phyloP scores from a whole-genome alignment of 1,140 invertebrate genomes.

The Cyclina sinensis region DNA sequence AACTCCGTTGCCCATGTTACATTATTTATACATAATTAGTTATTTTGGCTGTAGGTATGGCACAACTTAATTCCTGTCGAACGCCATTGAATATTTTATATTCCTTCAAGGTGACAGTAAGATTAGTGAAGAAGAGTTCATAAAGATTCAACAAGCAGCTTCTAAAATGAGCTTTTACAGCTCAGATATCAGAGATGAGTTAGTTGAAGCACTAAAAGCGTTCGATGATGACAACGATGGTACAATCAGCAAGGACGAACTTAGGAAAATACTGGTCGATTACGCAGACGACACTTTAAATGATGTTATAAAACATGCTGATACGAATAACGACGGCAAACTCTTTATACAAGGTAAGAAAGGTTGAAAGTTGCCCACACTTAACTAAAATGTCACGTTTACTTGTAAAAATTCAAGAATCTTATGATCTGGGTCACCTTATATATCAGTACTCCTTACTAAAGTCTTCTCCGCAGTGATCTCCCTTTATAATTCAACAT shows the following conservation, averaged over 20 bases:
- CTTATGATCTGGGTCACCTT: no score
- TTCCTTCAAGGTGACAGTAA: neutral
- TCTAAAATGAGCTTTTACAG: neutral
- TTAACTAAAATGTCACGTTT: no score
- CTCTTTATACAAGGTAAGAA: slow-evolving; percentile 21
- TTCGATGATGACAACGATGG: slow-evolving; percentile 29
- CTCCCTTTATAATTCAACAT: no score
- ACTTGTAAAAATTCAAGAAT: no score
- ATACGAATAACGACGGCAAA: slow-evolving; percentile 8
- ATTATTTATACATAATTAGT: neutral
- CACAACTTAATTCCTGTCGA: neutral
- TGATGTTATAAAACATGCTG: neutral
- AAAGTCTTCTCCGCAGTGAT: no score
- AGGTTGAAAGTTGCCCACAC: no score
- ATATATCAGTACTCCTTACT: no score
- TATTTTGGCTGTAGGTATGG: neutral
- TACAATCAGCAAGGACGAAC: neutral
- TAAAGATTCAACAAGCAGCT: slow-evolving; percentile 5
- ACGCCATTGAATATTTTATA: neutral
- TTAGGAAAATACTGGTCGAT: neutral
- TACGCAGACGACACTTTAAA: neutral
- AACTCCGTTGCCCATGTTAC: neutral
- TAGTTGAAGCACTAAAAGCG: neutral
- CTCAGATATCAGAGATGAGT: neutral
- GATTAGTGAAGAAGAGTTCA: neutral